These are phyloP conservation scores for Labroides dimidiatus DNA, from an alignment of 2,797 vertebrate species.

Conservation along the genomic window DNA sequence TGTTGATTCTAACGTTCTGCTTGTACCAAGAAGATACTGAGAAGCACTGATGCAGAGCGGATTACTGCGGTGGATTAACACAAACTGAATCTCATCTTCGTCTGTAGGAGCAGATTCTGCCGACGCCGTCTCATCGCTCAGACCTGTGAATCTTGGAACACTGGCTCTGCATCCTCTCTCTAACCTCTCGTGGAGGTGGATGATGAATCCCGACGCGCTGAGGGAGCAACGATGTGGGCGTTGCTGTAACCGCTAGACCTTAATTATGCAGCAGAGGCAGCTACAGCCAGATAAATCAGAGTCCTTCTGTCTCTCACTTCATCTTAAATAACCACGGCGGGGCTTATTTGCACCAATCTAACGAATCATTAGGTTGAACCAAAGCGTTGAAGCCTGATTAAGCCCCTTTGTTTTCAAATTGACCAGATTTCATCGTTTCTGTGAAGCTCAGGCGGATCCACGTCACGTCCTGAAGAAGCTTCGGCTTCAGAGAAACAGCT, in stretches of 20 bases:
- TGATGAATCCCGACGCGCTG: conserved; percentile 42
- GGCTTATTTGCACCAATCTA: conserved; percentile 7
- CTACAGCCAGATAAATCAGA: conserved; percentile 3
- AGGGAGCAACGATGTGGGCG: conserved; percentile 44
- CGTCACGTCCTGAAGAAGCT: background rate
- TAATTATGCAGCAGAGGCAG: conserved; percentile 48
- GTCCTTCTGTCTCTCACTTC: conserved; percentile 8
- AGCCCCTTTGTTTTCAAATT: background rate
- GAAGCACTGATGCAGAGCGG: background rate
- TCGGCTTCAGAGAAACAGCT: background rate
- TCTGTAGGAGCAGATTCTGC: background rate
- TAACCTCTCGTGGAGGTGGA: conserved; percentile 52
- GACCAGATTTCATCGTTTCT: conserved; percentile 6
- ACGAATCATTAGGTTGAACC: background rate
- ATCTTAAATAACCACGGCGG: conserved; percentile 8
- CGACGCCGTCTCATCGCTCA: conserved; percentile 1
- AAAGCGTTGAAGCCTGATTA: background rate
- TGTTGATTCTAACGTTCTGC: background rate
- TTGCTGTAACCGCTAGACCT: conserved; percentile 37
- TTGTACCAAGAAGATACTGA: background rate
- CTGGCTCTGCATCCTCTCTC: conserved; percentile 15
- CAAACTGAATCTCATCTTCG: background rate
- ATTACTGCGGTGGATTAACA: background rate
- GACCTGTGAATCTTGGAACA: conserved; percentile 18
- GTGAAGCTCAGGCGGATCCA: background rate